Conservation (phyloP, 2,888 invertebrate species). For the Dryadula phaetusa region DNA sequence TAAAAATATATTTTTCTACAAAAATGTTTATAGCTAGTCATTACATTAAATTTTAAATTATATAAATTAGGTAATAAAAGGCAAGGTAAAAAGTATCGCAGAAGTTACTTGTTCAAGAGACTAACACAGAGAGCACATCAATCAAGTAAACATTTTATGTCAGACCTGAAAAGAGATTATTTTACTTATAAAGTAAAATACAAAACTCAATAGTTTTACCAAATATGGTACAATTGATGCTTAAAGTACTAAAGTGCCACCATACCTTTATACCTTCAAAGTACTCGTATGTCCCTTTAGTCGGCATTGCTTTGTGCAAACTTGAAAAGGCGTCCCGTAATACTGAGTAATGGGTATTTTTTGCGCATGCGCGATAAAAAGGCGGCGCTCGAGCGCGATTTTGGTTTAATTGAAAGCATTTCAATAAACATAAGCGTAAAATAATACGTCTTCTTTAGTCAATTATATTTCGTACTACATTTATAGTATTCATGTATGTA, state of each 20-base stretch:
- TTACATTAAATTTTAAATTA: too few relatives aligned
- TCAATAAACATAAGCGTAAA: slow-evolving; percentile 39
- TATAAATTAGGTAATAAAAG: too few relatives aligned
- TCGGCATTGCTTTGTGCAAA: slow-evolving; percentile 67
- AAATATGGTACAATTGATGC: slow-evolving; percentile 19
- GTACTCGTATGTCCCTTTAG: slow-evolving; percentile 56
- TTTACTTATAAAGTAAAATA: slow-evolving; percentile 9
- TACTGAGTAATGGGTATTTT: slow-evolving; percentile 67
- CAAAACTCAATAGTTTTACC: slow-evolving; percentile 8
- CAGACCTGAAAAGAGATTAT: not conserved
- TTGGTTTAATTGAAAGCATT: slow-evolving; percentile 42
- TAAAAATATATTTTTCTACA: too few relatives aligned
- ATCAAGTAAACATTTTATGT: not conserved
- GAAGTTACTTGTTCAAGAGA: too few relatives aligned
- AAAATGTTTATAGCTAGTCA: too few relatives aligned
- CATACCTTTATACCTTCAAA: slow-evolving; percentile 51
- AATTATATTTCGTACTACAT: slow-evolving; percentile 5
- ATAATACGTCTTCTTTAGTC: slow-evolving; percentile 29
- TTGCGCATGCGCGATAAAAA: slow-evolving; percentile 68
- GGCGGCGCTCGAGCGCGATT: slow-evolving; percentile 59
- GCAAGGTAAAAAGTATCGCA: too few relatives aligned
- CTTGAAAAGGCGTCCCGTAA: slow-evolving; percentile 66
- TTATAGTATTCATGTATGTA: slow-evolving; percentile 1
- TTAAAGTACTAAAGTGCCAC: slow-evolving; percentile 49
- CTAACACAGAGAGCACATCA: not conserved